Evolutionary conservation across 2,797 vertebrate genomes (phyloP), one percentile per base, ranked within the genome.

Genomic region (Chiloscyllium punctatum): DNA sequence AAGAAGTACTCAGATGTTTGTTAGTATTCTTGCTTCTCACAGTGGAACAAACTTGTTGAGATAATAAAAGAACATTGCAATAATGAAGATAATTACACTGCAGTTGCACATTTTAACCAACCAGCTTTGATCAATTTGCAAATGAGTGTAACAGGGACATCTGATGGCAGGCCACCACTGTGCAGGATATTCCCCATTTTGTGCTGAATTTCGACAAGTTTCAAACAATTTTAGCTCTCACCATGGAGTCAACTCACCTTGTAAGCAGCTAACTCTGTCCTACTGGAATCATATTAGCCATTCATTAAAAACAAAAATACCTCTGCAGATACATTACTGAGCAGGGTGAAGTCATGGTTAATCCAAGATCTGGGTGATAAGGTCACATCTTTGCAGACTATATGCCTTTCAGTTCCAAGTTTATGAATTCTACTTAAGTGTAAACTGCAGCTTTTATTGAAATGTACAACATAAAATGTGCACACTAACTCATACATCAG

Each of bases 61-160:
- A 66, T 62, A 91, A 91, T 91, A 16, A 33, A 91, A 51, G 53
- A 88, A 3, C 3, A 30, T 88, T 62, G 27, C 15, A n/a, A n/a
- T 15, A 2, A 62, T 13, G 33, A 15, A 91, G 16, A 91, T 91
- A 91, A 66, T 66, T 91, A 37, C 53, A 62, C 18, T 48, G 79
- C 79, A 84, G 37, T 84, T 42, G 15, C 18, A 66, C n/a, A n/a
- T 91, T 91, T 37, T 91, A 23, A 37, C 13, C 3, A 66, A 91
- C 15, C 7, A 69, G 21, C 68, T 94, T 30, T 48, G n/a, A 69
- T 1, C 37, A 48, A 94, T 94, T 72, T 94, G 37, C 13, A 94
- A 94, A 94, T 51, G 18, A 37, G 25, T 72, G 21, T 69, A 94
- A 94, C 92, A 94, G 42, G 72, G 92, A 94, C 92, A 94, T 48